Base-by-base conservation (phyloP, 2,888 invertebrate genomes). In the Neoascia interrupta region DNA sequence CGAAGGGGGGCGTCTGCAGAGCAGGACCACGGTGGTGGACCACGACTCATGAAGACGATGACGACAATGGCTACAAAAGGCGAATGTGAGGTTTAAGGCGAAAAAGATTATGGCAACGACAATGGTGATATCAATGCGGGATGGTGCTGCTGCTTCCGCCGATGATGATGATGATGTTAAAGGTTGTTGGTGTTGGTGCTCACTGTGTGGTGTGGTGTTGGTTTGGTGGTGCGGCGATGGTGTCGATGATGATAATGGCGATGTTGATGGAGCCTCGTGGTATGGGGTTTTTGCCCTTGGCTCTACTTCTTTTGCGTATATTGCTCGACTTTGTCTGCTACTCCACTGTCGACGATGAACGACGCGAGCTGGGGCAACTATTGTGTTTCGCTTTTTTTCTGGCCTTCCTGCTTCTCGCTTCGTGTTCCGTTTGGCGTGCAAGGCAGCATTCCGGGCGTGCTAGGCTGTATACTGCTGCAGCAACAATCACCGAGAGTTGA, bases 271-370 rank as follows among this genome's bases (percentile, higher is more conserved):
- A 41, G 34, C 18, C 63, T 58, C 36, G 58, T 47, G 74, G 81
- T 76, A 76, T 82, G 81, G 45, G 81, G 81, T 83, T 83, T 81
- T 82, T 83, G 82, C 82, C 82, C 83, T 83, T 80, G 81, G 61
- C 81, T 70, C 69, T 81, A 76, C 69, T 75, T 81, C 68, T 61
- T 69, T 73, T 64, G 64, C 72, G 47, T 63, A 51, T 61, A 66
- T 31, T 39, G 34, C 26, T 45, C 76, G 58, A 66, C 23, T 43
- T 23, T 54, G 36, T 58, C 41, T 36, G 56, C 37, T 16, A 18
- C n/a, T n/a, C n/a, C n/a, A n/a, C n/a, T n/a, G n/a, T n/a, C n/a
- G n/a, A n/a, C n/a, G n/a, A n/a, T n/a, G n/a, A n/a, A n/a, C n/a
- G n/a, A n/a, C n/a, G n/a, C n/a, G n/a, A n/a, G n/a, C n/a, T n/a